Conservation (phyloP, 92 coral and sea anemone species). For the Virgularia gustaviana region DNA sequence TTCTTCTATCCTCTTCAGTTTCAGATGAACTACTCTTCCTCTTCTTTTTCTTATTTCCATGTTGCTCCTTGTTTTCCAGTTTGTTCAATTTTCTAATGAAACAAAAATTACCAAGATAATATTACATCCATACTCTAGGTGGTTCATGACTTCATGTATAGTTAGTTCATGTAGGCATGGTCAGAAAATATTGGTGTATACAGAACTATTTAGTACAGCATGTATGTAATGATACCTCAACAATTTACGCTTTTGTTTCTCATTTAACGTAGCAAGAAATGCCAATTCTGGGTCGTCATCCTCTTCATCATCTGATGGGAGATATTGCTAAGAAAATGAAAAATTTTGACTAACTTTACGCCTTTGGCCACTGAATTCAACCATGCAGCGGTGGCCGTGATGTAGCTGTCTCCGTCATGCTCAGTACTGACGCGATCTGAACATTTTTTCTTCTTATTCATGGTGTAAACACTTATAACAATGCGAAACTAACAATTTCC, state of each 20-base stretch:
- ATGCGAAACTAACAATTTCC: background rate
- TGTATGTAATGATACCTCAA: constrained; percentile 54
- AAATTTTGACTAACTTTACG: too few species aligned
- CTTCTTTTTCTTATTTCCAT: background rate
- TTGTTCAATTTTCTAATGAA: constrained; percentile 9
- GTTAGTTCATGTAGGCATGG: background rate
- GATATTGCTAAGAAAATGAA: constrained; percentile 81
- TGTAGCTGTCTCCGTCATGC: too few species aligned
- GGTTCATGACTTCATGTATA: constrained; percentile 11
- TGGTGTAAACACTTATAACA: background rate
- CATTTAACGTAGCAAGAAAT: constrained; percentile 84
- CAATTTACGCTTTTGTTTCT: constrained; percentile 82
- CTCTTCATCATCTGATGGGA: constrained; percentile 78
- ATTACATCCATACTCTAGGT: constrained; percentile 46
- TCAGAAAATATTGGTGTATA: background rate
- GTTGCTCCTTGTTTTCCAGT: constrained; percentile 21
- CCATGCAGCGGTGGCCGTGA: too few species aligned
- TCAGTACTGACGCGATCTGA: background rate
- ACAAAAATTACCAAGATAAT: constrained; percentile 17
- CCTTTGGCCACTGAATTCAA: too few species aligned
- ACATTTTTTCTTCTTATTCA: background rate
- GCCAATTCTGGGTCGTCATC: constrained; percentile 90
- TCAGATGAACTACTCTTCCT: constrained; percentile 11
- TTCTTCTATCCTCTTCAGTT: constrained; percentile 12
- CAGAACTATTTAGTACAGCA: background rate